A percentile compares a stretch with the other conserved stretches of the same genome.
These are phyloP conservation scores for Drosophila buzzatii DNA, from an alignment of 2,888 invertebrate species.

Conservation along the genomic window DNA sequence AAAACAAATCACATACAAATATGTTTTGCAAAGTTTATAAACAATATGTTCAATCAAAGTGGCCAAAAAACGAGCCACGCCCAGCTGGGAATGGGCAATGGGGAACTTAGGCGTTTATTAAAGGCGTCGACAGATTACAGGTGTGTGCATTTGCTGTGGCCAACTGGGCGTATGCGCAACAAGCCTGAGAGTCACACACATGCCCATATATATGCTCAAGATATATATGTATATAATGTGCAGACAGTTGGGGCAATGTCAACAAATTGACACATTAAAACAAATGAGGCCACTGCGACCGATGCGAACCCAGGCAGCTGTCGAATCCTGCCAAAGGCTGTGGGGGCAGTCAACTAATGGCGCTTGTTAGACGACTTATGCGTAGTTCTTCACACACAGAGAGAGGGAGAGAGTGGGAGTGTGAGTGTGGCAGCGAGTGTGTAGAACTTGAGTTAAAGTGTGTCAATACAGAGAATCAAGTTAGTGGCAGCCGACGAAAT, in stretches of 20 bases:
- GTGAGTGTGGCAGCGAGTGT: not conserved
- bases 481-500: constrained; percentile 67
- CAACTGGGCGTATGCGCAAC: constrained; percentile 48
- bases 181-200: constrained; percentile 9
- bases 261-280: constrained; percentile 81
- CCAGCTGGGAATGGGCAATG: not conserved
- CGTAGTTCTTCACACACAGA: constrained; percentile 48
- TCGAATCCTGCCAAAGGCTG: constrained; percentile 44
- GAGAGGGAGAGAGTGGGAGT: not conserved
- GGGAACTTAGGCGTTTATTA: constrained; percentile 68
- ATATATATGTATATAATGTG: not conserved
- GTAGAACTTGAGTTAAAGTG: constrained; percentile 50
- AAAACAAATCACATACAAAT: constrained; percentile 14
- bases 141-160: constrained; percentile 28
- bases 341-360: constrained; percentile 61
- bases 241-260: constrained; percentile 46
- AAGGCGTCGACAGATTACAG: constrained; percentile 76
- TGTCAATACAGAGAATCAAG: constrained; percentile 49
- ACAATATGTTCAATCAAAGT: constrained; percentile 55
- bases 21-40: constrained; percentile 55
- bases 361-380: constrained; percentile 73
- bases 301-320: constrained; percentile 64
- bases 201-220: not conserved
- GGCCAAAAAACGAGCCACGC: constrained; percentile 28
- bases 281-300: constrained; percentile 78